These are phyloP conservation scores for Toxotes jaculatrix DNA, from an alignment of 2,113 vertebrate genomes.

Conservation along the genomic window DNA sequence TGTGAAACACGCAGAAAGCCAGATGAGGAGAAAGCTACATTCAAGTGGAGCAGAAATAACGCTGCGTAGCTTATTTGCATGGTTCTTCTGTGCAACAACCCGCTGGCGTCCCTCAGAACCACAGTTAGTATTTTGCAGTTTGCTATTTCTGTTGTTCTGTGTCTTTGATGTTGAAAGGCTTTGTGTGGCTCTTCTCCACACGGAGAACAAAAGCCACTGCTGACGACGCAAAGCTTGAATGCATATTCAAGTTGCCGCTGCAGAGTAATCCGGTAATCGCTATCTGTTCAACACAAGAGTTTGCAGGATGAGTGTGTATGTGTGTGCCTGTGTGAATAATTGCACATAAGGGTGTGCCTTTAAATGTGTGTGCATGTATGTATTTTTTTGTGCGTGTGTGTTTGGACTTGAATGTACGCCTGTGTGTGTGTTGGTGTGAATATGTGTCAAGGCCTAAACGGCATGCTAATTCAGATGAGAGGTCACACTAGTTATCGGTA, in stretches of 20 bases:
- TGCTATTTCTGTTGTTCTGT: slow-evolving; percentile 48
- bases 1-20: slow-evolving; percentile 75
- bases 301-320: slow-evolving; percentile 38
- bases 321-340: slow-evolving; percentile 29
- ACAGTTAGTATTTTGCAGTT: slow-evolving; percentile 47
- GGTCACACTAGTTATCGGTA: slow-evolving; percentile 80
- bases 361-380: slow-evolving; percentile 16
- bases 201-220: slow-evolving; percentile 69
- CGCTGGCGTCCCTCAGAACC: slow-evolving; percentile 41
- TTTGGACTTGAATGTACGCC: slow-evolving; percentile 30
- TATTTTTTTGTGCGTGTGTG: slow-evolving; percentile 25
- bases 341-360: slow-evolving; percentile 34
- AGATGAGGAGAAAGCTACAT: slow-evolving; percentile 68
- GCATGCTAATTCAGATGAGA: slow-evolving; percentile 81
- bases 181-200: slow-evolving; percentile 51
- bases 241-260: slow-evolving; percentile 59
- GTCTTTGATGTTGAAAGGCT: slow-evolving; percentile 63
- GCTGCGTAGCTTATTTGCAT: slow-evolving; percentile 52
- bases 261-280: slow-evolving; percentile 70
- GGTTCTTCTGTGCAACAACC: slow-evolving; percentile 34
- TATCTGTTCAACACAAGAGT: slow-evolving; percentile 64
- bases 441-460: slow-evolving; percentile 68
- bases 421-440: slow-evolving; percentile 28
- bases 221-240: slow-evolving; percentile 69
- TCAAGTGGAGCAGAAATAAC: slow-evolving; percentile 71